Evolutionary conservation across 2,888 invertebrate genomes (phyloP).

Genomic region (Acleris laterana): DNA sequence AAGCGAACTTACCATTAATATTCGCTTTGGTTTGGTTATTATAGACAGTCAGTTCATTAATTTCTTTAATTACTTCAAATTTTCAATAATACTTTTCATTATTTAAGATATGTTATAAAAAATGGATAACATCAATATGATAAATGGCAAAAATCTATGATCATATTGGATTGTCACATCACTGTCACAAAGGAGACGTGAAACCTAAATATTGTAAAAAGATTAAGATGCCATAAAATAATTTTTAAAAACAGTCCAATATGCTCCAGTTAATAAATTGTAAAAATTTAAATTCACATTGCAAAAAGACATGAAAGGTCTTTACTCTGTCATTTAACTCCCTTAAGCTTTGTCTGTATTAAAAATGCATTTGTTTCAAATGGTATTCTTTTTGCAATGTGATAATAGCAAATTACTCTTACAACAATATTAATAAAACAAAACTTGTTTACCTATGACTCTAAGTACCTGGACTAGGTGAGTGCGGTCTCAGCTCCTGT

Average conservation of each 20-base stretch:
- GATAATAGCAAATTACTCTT: not conserved
- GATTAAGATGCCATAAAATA: no score
- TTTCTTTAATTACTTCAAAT: conserved; percentile 4
- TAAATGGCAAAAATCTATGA: not conserved
- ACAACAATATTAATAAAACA: conserved; percentile 20
- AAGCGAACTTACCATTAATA: conserved; percentile 30
- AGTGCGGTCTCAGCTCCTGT: conserved; percentile 92
- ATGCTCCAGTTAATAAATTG: no score
- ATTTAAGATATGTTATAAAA: no score
- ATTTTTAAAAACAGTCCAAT: no score
- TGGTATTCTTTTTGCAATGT: conserved; percentile 3
- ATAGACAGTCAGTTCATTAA: conserved; percentile 8
- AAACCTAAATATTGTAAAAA: no score
- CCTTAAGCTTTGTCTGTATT: not conserved
- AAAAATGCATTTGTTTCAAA: not conserved
- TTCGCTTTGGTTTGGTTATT: conserved; percentile 25
- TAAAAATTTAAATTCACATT: no score
- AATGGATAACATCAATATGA: no score
- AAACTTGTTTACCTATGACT: conserved; percentile 31
- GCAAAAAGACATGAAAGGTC: not conserved
- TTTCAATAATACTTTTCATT: no score
- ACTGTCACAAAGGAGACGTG: no score
- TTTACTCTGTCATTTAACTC: not conserved
- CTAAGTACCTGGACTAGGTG: conserved; percentile 87
- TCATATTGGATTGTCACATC: not conserved